Evolutionary conservation across 2,888 invertebrate species (phyloP).

Genomic region (Rhingia rostrata): DNA sequence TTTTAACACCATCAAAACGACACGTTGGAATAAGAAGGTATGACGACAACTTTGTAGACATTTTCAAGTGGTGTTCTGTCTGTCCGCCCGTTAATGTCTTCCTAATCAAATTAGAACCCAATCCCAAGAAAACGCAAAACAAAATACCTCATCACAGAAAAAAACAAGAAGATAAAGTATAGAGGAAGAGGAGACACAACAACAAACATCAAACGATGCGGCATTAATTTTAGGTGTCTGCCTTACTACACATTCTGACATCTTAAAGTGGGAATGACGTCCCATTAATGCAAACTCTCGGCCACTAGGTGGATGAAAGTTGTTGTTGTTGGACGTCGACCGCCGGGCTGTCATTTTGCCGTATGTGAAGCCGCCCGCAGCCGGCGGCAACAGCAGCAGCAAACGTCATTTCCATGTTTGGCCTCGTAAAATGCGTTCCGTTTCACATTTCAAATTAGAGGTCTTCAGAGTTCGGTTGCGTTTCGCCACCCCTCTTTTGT

Average conservation of each 20-base stretch:
- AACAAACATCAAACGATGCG: conserved; percentile 70
- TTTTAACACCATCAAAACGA: conserved; percentile 56
- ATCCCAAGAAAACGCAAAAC: conserved; percentile 57
- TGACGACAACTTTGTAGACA: conserved; percentile 69
- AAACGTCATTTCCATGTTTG: conserved; percentile 56
- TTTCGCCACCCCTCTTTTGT: conserved; percentile 15
- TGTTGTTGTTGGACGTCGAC: conserved; percentile 21
- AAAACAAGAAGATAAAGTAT: not conserved
- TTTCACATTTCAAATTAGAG: conserved; percentile 74
- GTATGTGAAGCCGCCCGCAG: conserved; percentile 63
- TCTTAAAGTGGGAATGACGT: conserved; percentile 81
- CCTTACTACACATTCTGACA: conserved; percentile 77
- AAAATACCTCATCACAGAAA: conserved; percentile 11
- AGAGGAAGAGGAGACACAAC: not conserved
- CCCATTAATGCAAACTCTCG: conserved; percentile 79
- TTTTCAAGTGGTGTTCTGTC: conserved; percentile 72
- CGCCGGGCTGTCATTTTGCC: conserved; percentile 52
- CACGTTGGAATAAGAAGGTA: conserved; percentile 5
- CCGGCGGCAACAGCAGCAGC: conserved; percentile 38
- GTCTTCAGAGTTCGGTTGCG: conserved; percentile 40
- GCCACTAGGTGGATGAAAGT: conserved; percentile 24
- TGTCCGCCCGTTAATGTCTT: conserved; percentile 73
- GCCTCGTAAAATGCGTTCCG: conserved; percentile 66
- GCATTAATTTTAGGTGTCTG: conserved; percentile 74
- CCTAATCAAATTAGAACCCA: conserved; percentile 74